Evolutionary conservation across 2,888 invertebrate genomes (phyloP).

Genomic region (Mimumesa dahlbomi): DNA sequence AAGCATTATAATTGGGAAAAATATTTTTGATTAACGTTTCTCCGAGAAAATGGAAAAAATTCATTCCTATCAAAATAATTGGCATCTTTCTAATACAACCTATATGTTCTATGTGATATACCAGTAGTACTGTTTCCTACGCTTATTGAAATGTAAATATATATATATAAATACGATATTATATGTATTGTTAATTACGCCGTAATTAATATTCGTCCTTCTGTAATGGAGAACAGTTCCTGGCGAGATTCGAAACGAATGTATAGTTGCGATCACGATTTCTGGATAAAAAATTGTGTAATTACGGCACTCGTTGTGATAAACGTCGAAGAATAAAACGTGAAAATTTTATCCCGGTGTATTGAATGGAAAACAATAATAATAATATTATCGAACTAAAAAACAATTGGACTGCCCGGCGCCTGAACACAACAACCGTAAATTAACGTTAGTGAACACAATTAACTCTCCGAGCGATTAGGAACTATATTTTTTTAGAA

Average conservation of each 20-base stretch:
- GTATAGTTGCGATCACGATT: too few relatives aligned
- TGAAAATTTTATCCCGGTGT: background rate
- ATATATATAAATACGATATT: constrained; percentile 33
- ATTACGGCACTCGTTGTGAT: constrained; percentile 2
- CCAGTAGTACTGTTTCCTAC: constrained; percentile 49
- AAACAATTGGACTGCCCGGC: too few relatives aligned
- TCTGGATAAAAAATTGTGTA: too few relatives aligned
- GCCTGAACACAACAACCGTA: background rate
- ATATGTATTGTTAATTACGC: constrained; percentile 41
- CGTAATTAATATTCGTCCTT: constrained; percentile 41
- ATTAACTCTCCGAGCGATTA: constrained; percentile 42
- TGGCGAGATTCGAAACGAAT: too few relatives aligned
- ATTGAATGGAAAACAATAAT: too few relatives aligned
- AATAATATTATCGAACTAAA: too few relatives aligned
- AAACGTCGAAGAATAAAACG: background rate
- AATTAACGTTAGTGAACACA: background rate
- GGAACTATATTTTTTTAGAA: constrained; percentile 57
- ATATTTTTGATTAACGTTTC: background rate
- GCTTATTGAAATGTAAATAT: constrained; percentile 43
- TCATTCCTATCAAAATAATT: constrained; percentile 33
- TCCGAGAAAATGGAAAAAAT: background rate
- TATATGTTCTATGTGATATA: constrained; percentile 46
- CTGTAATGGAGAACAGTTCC: too few relatives aligned
- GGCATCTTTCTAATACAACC: constrained; percentile 26
- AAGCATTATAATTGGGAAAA: background rate